phyloP scores from a whole-genome alignment of 1,140 invertebrate genomes.

The Battus philenor region DNA sequence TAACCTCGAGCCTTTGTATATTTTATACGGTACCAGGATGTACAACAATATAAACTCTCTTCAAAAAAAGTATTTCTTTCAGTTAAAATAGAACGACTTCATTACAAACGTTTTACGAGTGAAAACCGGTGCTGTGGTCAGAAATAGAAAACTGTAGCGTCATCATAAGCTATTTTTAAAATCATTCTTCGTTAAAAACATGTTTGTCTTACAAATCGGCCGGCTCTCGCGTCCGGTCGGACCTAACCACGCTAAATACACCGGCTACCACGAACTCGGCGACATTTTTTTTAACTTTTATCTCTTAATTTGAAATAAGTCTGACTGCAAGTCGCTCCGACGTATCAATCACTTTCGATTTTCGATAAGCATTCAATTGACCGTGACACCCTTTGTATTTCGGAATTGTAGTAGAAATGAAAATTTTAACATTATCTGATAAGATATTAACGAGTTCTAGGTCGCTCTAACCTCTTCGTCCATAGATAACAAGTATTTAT shows the following conservation, averaged over 20 bases:
- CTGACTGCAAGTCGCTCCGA: not conserved
- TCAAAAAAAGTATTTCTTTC: no score
- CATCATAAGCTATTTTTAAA: slow-evolving; percentile 7
- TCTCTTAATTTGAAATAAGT: not conserved
- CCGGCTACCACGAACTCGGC: not conserved
- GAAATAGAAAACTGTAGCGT: slow-evolving; percentile 11
- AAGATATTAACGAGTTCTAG: slow-evolving; percentile 10
- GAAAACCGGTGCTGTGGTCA: slow-evolving; percentile 1
- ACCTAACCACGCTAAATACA: slow-evolving; percentile 4
- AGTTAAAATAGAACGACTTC: no score
- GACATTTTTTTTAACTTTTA: not conserved
- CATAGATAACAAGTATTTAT: no score
- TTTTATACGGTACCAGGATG: no score
- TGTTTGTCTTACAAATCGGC: slow-evolving; percentile 4
- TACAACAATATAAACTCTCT: no score
- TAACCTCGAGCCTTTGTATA: no score
- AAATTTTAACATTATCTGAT: slow-evolving; percentile 10
- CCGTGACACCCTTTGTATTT: slow-evolving; percentile 9
- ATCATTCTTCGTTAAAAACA: slow-evolving; percentile 6
- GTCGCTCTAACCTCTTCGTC: no score
- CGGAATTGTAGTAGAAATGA: slow-evolving; percentile 11
- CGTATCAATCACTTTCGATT: slow-evolving; percentile 3
- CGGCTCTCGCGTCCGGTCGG: not conserved
- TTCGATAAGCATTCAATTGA: slow-evolving; percentile 4
- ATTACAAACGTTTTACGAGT: no score